Base-by-base conservation (phyloP, 2,113 vertebrate genomes). In the Brachyhypopomus gauderio region DNA sequence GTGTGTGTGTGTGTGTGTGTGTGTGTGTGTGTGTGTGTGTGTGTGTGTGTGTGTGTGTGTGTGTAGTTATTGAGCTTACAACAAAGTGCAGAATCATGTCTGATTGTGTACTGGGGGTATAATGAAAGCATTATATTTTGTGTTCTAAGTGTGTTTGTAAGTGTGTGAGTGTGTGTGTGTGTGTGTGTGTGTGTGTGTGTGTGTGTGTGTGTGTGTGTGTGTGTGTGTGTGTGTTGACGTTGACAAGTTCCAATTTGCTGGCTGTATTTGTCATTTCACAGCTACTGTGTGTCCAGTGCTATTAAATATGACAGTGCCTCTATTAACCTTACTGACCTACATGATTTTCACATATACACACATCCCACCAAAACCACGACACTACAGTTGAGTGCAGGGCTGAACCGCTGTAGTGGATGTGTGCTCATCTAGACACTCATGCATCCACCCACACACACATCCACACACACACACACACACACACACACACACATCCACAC, bases 231-330 rank as follows among this genome's bases (percentile, higher is more conserved):
- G 3, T 63, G 36, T 11, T 58, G 38, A 9, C 9, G 48, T 16
- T 14, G 11, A 52, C 45, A 52, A 41, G 12, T n/a, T 71, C 59
- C 83, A 76, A 81, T 81, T 78, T 73, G 27, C 27, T 72, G 30
- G 75, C 36, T 72, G 60, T 62, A 56, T 83, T 88, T 83, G 72
- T 77, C 69, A 81, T 88, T 81, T 87, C 72, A 72, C 52, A 52
- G 52, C 79, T 78, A 78, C 59, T 75, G 77, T 74, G 36, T 85
- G 86, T 87, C 83, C 23, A 66, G 62, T 75, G 14, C 67, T 81
- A 82, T 87, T 87, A 82, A 78, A 16, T 55, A 82, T 78, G 87
- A 88, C 78, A 84, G 83, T 74, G 63, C 59, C 67, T 78, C 59
- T 86, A 85, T 87, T 84, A 85, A 86, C 80, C 80, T 30, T 52